A percentile compares a stretch with the other conserved stretches of the same genome.
Conservation (phyloP, 2,797 vertebrate genomes). For the Clarias platycephalus region DNA sequence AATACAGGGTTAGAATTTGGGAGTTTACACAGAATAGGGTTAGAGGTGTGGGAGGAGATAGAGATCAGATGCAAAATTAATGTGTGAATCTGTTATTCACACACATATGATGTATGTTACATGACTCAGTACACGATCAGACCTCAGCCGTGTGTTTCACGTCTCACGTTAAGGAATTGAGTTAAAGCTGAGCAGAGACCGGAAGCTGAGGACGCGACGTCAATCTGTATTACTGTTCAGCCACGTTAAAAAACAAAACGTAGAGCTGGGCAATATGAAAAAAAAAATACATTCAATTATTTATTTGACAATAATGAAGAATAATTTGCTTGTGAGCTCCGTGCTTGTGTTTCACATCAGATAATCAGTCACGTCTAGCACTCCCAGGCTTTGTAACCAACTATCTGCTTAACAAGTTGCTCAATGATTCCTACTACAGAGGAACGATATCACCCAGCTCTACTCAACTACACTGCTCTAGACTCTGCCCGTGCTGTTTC, state of each 20-base stretch:
- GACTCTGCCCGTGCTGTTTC: neutral
- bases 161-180: neutral
- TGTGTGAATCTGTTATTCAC: neutral
- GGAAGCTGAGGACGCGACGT: neutral
- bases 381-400: neutral
- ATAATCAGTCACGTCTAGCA: neutral
- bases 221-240: neutral
- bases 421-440: neutral
- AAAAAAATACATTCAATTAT: neutral
- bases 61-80: neutral
- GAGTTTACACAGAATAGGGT: neutral
- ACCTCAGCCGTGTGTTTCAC: neutral
- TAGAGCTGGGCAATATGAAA: neutral
- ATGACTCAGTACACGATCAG: neutral
- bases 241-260: neutral
- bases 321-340: neutral
- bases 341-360: neutral
- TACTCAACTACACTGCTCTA: neutral
- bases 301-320: neutral
- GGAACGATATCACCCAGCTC: neutral
- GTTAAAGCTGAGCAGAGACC: too few species aligned
- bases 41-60: too few species aligned
- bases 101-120: neutral
- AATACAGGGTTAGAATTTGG: constrained; percentile 33
- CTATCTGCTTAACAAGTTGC: neutral